phyloP scores from a whole-genome alignment of 2,888 invertebrate genomes.

The Tyria jacobaeae region DNA sequence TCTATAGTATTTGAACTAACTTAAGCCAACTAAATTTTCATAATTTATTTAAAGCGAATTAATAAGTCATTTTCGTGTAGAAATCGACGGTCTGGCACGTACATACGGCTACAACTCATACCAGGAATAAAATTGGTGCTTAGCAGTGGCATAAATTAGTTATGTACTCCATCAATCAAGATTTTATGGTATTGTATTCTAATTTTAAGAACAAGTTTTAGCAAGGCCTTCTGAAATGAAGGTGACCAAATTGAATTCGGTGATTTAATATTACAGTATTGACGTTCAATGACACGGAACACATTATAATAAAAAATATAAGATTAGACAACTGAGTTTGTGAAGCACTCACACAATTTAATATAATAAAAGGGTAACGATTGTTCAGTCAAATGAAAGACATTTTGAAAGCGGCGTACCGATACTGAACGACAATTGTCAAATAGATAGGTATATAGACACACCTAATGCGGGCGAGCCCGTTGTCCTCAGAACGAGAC shows the following conservation, averaged over 20 bases:
- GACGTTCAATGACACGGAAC: slow-evolving; percentile 22
- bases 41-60: too few species aligned
- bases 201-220: background rate
- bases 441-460: slow-evolving; percentile 50
- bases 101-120: background rate
- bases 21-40: too few species aligned
- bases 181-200: background rate
- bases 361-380: slow-evolving; percentile 34
- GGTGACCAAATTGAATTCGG: background rate
- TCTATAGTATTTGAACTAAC: too few species aligned
- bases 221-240: background rate
- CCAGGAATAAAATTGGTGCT: background rate
- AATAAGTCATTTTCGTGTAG: too few species aligned
- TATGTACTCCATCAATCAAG: too few species aligned
- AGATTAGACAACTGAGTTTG: slow-evolving; percentile 15
- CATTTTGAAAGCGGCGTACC: slow-evolving; percentile 25
- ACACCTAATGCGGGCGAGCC: slow-evolving; percentile 46
- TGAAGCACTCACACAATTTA: slow-evolving; percentile 17
- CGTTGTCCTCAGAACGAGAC: slow-evolving; percentile 51
- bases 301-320: slow-evolving; percentile 23
- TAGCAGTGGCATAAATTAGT: too few species aligned
- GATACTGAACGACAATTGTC: slow-evolving; percentile 30
- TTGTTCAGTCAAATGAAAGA: slow-evolving; percentile 26
- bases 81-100: background rate
- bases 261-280: slow-evolving; percentile 1